Percentiles rank a stretch among this genome's conserved stretches.
phyloP scores from a whole-genome alignment of 2,797 vertebrate species.

The Macroramphosus scolopax region DNA sequence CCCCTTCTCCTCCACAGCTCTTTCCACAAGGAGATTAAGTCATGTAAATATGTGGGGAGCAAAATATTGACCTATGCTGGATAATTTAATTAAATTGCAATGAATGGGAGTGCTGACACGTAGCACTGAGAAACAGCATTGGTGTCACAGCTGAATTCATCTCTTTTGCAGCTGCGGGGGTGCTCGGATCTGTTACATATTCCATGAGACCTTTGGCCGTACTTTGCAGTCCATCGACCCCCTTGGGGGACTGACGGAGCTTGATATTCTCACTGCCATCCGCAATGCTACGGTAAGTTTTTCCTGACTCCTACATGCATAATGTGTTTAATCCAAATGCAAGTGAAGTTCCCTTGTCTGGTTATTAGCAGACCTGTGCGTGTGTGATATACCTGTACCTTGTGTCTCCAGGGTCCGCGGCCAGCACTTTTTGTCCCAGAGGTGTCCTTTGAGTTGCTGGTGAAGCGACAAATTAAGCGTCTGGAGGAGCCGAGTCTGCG shows the following conservation, averaged over 20 bases:
- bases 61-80: slow-evolving; percentile 64
- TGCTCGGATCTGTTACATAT: slow-evolving; percentile 86
- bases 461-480: slow-evolving; percentile 85
- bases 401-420: slow-evolving; percentile 75
- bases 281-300: slow-evolving; percentile 78
- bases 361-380: slow-evolving; percentile 5
- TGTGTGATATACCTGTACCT: slow-evolving; percentile 24
- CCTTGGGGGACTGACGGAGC: slow-evolving; percentile 77
- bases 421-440: slow-evolving; percentile 84
- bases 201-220: slow-evolving; percentile 85
- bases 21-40: slow-evolving; percentile 38
- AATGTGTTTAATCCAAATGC: slow-evolving; percentile 22
- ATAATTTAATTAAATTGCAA: slow-evolving; percentile 53
- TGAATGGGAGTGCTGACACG: slow-evolving; percentile 31
- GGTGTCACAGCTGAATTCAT: slow-evolving; percentile 38
- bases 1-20: slow-evolving; percentile 25
- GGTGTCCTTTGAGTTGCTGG: slow-evolving; percentile 84
- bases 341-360: slow-evolving; percentile 9
- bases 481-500: slow-evolving; percentile 84
- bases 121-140: slow-evolving; percentile 14
- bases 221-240: slow-evolving; percentile 85
- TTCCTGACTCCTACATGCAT: slow-evolving; percentile 3
- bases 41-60: slow-evolving; percentile 40
- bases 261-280: slow-evolving; percentile 84
- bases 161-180: slow-evolving; percentile 78